Evolutionary conservation across 1,140 invertebrate species (phyloP).

Genomic region (Rhyacophila brunnea): DNA sequence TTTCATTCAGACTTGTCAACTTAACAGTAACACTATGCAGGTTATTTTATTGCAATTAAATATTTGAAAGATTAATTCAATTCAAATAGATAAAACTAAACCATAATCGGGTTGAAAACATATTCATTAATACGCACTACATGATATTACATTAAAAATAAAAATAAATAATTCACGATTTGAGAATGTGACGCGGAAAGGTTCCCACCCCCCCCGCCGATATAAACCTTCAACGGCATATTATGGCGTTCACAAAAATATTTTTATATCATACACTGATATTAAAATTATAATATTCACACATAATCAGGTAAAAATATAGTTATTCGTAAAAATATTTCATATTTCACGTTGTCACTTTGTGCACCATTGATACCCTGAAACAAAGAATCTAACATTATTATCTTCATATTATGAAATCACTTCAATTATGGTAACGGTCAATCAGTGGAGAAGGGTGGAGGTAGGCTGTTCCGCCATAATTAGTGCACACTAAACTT

Average conservation of each 20-base stretch:
- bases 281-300: constrained; percentile 21
- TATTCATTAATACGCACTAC: background rate
- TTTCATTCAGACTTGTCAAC: constrained; percentile 32
- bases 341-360: constrained; percentile 31
- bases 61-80: constrained; percentile 4
- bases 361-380: constrained; percentile 22
- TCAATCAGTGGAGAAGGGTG: no score
- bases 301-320: constrained; percentile 31
- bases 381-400: constrained; percentile 22
- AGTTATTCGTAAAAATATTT: constrained; percentile 20
- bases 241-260: constrained; percentile 24
- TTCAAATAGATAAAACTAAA: constrained; percentile 7
- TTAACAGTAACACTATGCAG: constrained; percentile 20
- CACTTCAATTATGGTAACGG: background rate
- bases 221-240: no score
- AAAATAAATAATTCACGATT: constrained; percentile 14
- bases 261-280: constrained; percentile 21
- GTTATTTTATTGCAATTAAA: constrained; percentile 27
- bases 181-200: background rate
- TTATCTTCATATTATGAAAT: background rate
- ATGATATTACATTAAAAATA: constrained; percentile 6
- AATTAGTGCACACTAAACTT: no score
- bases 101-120: constrained; percentile 18
- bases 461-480: no score
- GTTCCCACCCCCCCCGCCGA: background rate